Evolutionary conservation across 2,888 invertebrate genomes (phyloP).

Genomic region (Drosophila putrida): DNA sequence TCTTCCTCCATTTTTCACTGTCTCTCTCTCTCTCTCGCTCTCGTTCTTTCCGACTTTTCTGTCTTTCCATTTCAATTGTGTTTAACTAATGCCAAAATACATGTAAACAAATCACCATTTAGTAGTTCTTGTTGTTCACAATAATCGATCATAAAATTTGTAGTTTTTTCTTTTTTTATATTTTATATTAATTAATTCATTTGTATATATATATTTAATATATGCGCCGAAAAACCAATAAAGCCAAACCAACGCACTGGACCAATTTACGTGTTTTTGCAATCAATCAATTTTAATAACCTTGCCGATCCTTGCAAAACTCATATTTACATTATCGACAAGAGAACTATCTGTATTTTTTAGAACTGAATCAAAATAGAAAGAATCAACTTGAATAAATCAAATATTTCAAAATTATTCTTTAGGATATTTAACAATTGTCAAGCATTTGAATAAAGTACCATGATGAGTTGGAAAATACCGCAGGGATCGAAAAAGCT

Average conservation of each 20-base stretch:
- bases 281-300: constrained; percentile 8
- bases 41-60: constrained; percentile 4
- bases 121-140: constrained; percentile 19
- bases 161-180: constrained; percentile 14
- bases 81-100: constrained; percentile 54
- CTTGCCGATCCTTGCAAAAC: background rate
- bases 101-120: constrained; percentile 71
- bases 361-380: too few relatives aligned
- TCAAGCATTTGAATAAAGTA: background rate
- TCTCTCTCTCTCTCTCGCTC: constrained; percentile 1
- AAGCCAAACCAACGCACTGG: constrained; percentile 72
- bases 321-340: too few relatives aligned
- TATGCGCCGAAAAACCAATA: constrained; percentile 62
- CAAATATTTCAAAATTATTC: too few relatives aligned
- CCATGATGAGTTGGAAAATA: background rate
- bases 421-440: too few relatives aligned
- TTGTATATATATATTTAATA: constrained; percentile 6
- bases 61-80: background rate
- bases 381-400: too few relatives aligned
- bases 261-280: constrained; percentile 46
- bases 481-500: too few relatives aligned
- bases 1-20: constrained; percentile 17
- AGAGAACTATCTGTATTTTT: too few relatives aligned
- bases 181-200: constrained; percentile 14
- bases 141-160: constrained; percentile 38